Evolutionary conservation across 2,888 invertebrate species (phyloP).

Genomic region (Melieria crassipennis): DNA sequence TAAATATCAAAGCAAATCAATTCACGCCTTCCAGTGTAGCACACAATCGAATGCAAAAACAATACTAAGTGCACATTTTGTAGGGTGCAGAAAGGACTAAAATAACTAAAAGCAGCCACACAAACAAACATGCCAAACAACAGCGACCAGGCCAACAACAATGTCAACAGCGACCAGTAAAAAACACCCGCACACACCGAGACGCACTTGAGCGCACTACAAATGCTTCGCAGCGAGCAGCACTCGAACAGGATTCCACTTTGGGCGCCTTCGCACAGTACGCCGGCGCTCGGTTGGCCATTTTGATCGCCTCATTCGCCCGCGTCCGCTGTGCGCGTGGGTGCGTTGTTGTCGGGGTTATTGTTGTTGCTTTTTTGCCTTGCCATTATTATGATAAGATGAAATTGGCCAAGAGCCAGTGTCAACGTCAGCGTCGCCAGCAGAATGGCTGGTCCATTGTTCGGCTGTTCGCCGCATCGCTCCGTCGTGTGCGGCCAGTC

Average conservation of each 20-base stretch:
- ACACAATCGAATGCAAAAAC: no score
- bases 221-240: background rate
- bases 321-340: background rate
- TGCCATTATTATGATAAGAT: slow-evolving; percentile 5
- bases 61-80: no score
- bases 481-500: no score
- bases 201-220: background rate
- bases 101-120: background rate
- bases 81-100: no score
- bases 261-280: background rate
- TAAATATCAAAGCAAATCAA: no score
- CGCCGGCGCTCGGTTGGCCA: background rate
- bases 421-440: background rate
- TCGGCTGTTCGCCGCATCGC: no score
- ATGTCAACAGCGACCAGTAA: background rate
- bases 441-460: no score
- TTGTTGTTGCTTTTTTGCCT: background rate
- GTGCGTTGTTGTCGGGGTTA: background rate
- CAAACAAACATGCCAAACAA: background rate
- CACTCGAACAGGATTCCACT: background rate
- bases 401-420: slow-evolving; percentile 1
- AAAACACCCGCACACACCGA: background rate
- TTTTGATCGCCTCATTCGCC: background rate
- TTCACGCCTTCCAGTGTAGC: no score
- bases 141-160: background rate